Percentiles rank a stretch among this genome's conserved stretches.
Conservation (phyloP, 92 coral and sea anemone genomes). For the Desmophyllum pertusum region DNA sequence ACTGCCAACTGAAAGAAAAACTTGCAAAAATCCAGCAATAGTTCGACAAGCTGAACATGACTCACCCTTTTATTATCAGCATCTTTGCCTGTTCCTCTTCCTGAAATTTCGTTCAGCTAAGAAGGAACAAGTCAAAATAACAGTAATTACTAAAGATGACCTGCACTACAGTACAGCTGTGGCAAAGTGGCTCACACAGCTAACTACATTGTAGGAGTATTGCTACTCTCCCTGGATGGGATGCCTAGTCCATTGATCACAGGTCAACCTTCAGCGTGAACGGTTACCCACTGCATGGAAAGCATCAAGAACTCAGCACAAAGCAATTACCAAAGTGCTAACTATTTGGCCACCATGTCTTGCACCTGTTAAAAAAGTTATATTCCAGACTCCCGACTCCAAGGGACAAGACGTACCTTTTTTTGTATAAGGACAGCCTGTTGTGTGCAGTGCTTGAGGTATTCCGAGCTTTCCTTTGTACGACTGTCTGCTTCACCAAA, state of each 20-base stretch:
- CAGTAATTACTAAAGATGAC: no score
- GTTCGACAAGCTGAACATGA: background rate
- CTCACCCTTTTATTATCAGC: slow-evolving; percentile 45
- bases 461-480: slow-evolving; percentile 93
- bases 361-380: no score
- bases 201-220: background rate
- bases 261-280: no score
- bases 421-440: slow-evolving; percentile 98
- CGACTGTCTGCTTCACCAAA: slow-evolving; percentile 94
- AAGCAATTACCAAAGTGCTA: no score
- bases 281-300: no score
- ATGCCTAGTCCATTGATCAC: background rate
- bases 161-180: no score
- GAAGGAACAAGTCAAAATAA: background rate
- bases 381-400: no score
- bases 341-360: no score
- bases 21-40: no score
- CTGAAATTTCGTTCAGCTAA: slow-evolving; percentile 89
- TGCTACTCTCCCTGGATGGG: background rate
- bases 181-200: background rate
- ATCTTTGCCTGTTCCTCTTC: slow-evolving; percentile 54
- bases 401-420: slow-evolving; percentile 69
- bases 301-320: no score
- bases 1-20: no score
- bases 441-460: slow-evolving; percentile 93